Base-by-base conservation (phyloP, 2,888 invertebrate genomes). In the Hermaeophaga mercurialis region DNA sequence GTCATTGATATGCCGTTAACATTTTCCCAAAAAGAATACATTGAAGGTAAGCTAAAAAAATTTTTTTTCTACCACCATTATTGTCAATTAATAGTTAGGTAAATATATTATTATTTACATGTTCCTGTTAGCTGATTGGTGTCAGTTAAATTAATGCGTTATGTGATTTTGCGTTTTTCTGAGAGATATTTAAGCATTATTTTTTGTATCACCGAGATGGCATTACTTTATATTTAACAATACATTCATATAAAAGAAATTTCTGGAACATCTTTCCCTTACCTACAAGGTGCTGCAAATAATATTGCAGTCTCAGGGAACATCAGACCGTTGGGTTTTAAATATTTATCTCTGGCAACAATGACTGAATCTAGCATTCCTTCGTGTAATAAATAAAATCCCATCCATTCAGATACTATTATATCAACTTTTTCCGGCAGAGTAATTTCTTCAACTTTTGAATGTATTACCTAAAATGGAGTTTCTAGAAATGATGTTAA, bases 341-440 rank as follows among this genome's bases (percentile, higher is more conserved):
- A 79, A 75, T 90, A 94, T 61, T 84, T 84, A 71, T 96, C 91
- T 66, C 94, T 81, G 0, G 94, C 94, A 67, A 79, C 79, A 8
- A 96, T 78, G 2, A 97, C 90, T 0, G 95, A 93, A 74, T 95
- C 91, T 49, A 97, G 75, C 97, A 97, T 97, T 5, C 92, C 94
- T 78, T 97, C 96, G 73, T 96, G 96, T 11, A 97, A 79, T 24
- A 97, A 80, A 78, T 94, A 96, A 77, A 96, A 96, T 0, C 96
- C 96, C 96, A 97, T 97, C 96, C 96, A 97, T 79, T 97, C 96
- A 0, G 96, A 96, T 3, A 97, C 85, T 61, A 97, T 91, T 7
- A 94, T 84, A 76, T 96, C 96, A 1, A 93, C 90, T 76, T 89
- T 86, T 61, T 75, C 79, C 0, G 89, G 87, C 45, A 91, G 75